These are phyloP conservation scores for Peribatodes rhomboidaria DNA, from an alignment of 2,888 invertebrate species.

Conservation along the genomic window DNA sequence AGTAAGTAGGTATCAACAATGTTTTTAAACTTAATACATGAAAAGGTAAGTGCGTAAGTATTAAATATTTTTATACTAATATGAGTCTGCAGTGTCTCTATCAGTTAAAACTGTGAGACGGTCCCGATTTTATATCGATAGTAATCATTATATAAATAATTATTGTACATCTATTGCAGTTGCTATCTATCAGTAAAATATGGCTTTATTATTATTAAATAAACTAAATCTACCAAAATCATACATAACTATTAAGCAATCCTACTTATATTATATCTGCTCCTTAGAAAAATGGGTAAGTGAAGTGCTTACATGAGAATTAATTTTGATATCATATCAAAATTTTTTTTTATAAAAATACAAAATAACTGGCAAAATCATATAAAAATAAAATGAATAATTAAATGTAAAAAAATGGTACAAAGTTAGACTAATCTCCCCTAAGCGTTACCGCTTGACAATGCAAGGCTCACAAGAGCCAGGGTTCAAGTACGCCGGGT, in stretches of 20 bases:
- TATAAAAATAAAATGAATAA: background rate
- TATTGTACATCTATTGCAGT: too few species aligned
- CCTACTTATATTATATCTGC: background rate
- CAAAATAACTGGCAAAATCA: background rate
- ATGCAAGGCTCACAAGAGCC: conserved; percentile 89
- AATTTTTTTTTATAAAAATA: background rate
- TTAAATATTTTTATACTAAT: background rate
- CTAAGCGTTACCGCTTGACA: conserved; percentile 75
- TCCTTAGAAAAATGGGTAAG: background rate
- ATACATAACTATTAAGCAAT: background rate
- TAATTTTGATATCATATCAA: background rate
- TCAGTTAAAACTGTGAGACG: too few species aligned
- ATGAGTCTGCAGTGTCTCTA: background rate
- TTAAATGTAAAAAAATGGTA: background rate
- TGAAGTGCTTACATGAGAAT: background rate
- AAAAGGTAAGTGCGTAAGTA: too few species aligned
- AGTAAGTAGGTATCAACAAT: background rate
- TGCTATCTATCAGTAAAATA: conserved; percentile 6
- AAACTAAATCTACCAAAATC: background rate
- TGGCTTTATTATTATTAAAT: conserved; percentile 4
- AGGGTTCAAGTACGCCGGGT: conserved; percentile 87
- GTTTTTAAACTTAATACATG: too few species aligned
- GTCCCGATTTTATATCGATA: too few species aligned
- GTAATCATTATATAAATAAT: too few species aligned
- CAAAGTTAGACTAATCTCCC: conserved; percentile 31